Evolutionary conservation across 2,888 invertebrate genomes (phyloP).

Genomic region (Sinotaia quadrata): DNA sequence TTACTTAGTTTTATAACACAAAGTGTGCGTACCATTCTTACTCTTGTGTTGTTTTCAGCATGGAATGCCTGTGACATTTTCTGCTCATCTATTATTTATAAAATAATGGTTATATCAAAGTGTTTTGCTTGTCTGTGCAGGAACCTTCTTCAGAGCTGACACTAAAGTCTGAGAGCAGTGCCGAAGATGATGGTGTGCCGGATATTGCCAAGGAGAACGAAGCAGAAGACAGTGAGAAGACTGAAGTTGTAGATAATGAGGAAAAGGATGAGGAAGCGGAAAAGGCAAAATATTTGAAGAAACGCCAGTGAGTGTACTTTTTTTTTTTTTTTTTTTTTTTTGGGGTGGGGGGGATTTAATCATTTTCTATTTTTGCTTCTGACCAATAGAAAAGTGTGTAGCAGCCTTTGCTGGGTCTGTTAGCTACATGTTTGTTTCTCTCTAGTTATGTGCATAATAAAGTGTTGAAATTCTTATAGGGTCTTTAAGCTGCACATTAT

Average conservation of each 20-base stretch:
- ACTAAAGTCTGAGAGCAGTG: constrained; percentile 18
- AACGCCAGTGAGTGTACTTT: constrained; percentile 53
- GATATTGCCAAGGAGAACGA: constrained; percentile 1
- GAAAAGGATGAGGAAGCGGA: constrained; percentile 46
- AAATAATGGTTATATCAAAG: no score
- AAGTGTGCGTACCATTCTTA: no score
- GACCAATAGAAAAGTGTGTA: not conserved
- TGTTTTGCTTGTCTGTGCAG: constrained; percentile 13
- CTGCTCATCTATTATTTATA: no score
- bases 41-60: no score
- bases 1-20: no score
- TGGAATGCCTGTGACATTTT: no score
- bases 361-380: not conserved
- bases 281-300: constrained; percentile 55
- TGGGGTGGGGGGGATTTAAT: not conserved
- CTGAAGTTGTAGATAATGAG: not conserved
- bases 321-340: not conserved
- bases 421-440: not conserved
- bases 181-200: constrained; percentile 15
- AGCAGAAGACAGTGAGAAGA: constrained; percentile 5
- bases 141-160: constrained; percentile 22
- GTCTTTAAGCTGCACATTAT: no score
- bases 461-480: no score
- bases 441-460: no score
- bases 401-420: not conserved